Conservation (phyloP, 2,888 invertebrate species). For the Spilosoma lubricipeda region DNA sequence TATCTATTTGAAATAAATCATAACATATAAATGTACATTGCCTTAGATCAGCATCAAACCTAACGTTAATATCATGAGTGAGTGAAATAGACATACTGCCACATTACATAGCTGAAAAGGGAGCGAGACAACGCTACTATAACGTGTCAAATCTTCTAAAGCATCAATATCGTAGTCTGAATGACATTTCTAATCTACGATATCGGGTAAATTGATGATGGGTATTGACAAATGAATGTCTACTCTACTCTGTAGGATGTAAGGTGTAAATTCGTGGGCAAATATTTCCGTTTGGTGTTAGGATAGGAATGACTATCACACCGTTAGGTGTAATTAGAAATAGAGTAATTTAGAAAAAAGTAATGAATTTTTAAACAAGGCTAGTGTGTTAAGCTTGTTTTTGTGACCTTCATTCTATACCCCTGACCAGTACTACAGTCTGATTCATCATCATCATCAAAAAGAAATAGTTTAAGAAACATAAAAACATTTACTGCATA, state of each 20-base stretch:
- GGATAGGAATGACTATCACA: conserved; percentile 34
- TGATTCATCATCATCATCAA: too few relatives aligned
- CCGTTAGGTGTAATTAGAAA: conserved; percentile 24
- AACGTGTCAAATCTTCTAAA: conserved; percentile 51
- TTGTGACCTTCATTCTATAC: background rate
- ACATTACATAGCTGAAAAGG: conserved; percentile 1
- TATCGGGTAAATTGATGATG: conserved; percentile 48
- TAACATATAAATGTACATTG: conserved; percentile 24
- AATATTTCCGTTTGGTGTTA: conserved; percentile 10
- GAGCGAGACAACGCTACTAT: conserved; percentile 25
- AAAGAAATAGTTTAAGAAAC: too few relatives aligned
- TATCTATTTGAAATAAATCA: conserved; percentile 15
- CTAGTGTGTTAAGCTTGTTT: too few relatives aligned
- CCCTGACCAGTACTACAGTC: too few relatives aligned
- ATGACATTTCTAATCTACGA: conserved; percentile 55
- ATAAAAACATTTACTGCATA: too few relatives aligned
- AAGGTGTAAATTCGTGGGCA: conserved; percentile 27
- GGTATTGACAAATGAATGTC: conserved; percentile 20
- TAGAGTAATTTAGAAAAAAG: too few relatives aligned
- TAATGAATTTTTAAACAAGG: too few relatives aligned
- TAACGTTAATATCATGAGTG: conserved; percentile 26
- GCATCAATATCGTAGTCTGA: conserved; percentile 51
- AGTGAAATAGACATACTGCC: conserved; percentile 9
- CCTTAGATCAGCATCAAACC: conserved; percentile 26
- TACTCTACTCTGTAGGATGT: conserved; percentile 10